Conservation (phyloP, 2,113 vertebrate genomes). For the Galemys pyrenaicus region DNA sequence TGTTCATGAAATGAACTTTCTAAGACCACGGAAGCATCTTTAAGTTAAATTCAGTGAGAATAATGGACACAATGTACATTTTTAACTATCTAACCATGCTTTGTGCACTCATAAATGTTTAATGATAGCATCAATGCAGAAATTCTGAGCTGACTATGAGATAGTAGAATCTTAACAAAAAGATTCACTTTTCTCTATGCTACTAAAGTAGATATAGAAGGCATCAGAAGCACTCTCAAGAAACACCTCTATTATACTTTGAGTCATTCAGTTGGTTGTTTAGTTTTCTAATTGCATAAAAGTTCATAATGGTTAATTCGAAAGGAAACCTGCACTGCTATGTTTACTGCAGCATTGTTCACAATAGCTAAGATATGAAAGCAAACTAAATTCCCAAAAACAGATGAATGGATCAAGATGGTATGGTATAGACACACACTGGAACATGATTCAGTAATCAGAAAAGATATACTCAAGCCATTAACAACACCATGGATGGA, state of each 20-base stretch:
- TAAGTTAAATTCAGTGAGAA: constrained; percentile 30
- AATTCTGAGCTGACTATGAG: background rate
- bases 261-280: background rate
- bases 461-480: no score
- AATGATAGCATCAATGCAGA: background rate
- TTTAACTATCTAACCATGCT: background rate
- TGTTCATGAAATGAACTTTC: constrained; percentile 46
- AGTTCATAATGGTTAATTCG: background rate
- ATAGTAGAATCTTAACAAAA: constrained; percentile 14
- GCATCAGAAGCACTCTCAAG: background rate
- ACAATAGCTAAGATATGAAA: no score
- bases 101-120: background rate
- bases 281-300: constrained; percentile 43
- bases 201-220: background rate
- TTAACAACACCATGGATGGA: no score
- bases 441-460: no score
- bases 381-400: no score
- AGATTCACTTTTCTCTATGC: background rate
- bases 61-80: background rate
- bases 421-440: no score
- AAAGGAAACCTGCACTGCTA: no score
- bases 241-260: background rate
- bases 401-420: no score
- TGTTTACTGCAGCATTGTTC: no score
- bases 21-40: background rate